A percentile compares a stretch with the other conserved stretches of the same genome.
These are phyloP conservation scores for Frieseomelitta varia DNA, from an alignment of 1,140 invertebrate species.

Conservation along the genomic window DNA sequence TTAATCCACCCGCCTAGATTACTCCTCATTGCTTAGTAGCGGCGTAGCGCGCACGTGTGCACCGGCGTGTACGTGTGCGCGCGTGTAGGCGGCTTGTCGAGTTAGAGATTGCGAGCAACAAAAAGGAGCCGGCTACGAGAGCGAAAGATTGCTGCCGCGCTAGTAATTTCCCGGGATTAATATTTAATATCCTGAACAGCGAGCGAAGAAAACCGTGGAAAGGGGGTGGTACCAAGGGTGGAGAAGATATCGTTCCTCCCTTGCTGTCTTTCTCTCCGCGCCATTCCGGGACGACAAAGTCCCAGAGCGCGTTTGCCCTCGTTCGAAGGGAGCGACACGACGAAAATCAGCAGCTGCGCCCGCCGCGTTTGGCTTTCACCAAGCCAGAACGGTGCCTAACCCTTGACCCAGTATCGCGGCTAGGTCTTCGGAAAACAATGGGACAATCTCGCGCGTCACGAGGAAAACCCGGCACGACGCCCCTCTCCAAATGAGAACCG, in stretches of 20 bases:
- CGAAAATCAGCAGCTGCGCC: neutral
- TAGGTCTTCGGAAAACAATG: conserved; percentile 47
- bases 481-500: conserved; percentile 30
- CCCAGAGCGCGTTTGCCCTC: neutral
- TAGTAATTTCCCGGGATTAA: conserved; percentile 81
- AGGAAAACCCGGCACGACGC: neutral
- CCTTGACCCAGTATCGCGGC: conserved; percentile 53
- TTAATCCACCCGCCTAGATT: conserved; percentile 75
- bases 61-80: neutral
- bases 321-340: conserved; percentile 21
- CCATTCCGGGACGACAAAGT: neutral
- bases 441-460: conserved; percentile 36
- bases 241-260: conserved; percentile 22
- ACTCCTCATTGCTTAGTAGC: conserved; percentile 71
- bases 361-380: conserved; percentile 34
- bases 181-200: conserved; percentile 78
- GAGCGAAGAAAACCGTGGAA: conserved; percentile 28
- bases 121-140: conserved; percentile 60
- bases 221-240: neutral
- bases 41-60: neutral
- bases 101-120: conserved; percentile 72
- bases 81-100: conserved; percentile 34
- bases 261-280: neutral
- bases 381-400: conserved; percentile 18
- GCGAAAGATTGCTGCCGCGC: conserved; percentile 74